phyloP scores from a whole-genome alignment of 1,140 invertebrate species.

The Aphidius gifuensis region DNA sequence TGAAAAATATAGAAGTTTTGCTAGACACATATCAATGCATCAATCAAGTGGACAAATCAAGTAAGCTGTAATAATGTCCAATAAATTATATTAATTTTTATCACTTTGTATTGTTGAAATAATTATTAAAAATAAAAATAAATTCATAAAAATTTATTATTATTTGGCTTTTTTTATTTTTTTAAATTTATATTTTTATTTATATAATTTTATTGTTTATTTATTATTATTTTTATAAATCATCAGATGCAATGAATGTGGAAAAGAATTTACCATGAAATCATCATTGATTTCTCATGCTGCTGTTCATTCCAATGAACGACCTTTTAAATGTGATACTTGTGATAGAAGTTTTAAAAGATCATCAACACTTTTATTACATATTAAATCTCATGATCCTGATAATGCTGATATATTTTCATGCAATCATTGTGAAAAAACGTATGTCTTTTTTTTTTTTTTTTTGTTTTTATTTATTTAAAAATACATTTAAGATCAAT shows the following conservation, averaged over 20 bases:
- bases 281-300: slow-evolving; percentile 33
- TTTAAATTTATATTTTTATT: no score
- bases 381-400: slow-evolving; percentile 33
- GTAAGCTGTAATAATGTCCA: slow-evolving; percentile 48
- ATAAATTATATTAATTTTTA: slow-evolving; percentile 31
- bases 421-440: slow-evolving; percentile 24
- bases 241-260: slow-evolving; percentile 36
- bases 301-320: slow-evolving; percentile 33
- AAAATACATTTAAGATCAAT: slow-evolving; percentile 12
- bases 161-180: not conserved
- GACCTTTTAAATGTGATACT: slow-evolving; percentile 37
- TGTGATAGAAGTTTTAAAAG: slow-evolving; percentile 7
- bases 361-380: slow-evolving; percentile 31
- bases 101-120: no score
- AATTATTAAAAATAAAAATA: not conserved
- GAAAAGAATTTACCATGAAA: slow-evolving; percentile 39
- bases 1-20: slow-evolving; percentile 36
- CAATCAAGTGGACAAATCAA: slow-evolving; percentile 41
- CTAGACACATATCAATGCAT: slow-evolving; percentile 37
- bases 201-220: not conserved
- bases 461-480: slow-evolving; percentile 16
- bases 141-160: not conserved
- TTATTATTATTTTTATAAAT: not conserved
- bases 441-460: slow-evolving; percentile 10
- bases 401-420: slow-evolving; percentile 17